phyloP scores from a whole-genome alignment of 2,888 invertebrate species.

The Erebia ligea region DNA sequence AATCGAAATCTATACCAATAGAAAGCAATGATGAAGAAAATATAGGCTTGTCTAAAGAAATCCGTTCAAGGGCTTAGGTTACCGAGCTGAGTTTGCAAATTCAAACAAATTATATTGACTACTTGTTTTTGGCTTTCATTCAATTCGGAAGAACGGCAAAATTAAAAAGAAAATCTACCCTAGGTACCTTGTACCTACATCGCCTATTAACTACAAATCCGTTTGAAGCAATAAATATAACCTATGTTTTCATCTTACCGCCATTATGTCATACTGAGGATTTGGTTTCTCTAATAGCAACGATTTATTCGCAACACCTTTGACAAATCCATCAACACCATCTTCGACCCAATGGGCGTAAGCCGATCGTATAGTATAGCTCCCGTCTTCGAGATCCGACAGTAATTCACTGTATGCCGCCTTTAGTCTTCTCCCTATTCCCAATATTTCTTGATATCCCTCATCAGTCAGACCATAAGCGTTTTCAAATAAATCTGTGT shows the following conservation, averaged over 20 bases:
- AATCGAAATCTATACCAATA: no score
- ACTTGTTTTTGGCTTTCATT: no score
- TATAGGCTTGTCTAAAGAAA: no score
- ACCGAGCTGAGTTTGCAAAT: no score
- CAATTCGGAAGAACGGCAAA: no score
- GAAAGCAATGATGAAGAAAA: no score
- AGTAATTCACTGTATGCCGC: constrained; percentile 70
- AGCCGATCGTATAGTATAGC: constrained; percentile 83
- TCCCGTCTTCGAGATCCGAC: constrained; percentile 68
- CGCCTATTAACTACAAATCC: background rate
- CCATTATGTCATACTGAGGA: constrained; percentile 44
- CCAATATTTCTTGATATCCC: constrained; percentile 85
- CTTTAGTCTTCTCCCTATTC: constrained; percentile 77
- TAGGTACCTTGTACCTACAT: background rate
- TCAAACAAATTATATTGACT: no score
- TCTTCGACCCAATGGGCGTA: constrained; percentile 79
- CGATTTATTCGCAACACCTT: constrained; percentile 65
- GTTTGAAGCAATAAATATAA: background rate
- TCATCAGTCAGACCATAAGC: constrained; percentile 58
- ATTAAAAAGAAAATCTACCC: background rate
- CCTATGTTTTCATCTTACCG: constrained; percentile 44
- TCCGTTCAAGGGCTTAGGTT: no score
- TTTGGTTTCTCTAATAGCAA: constrained; percentile 44
- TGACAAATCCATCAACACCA: constrained; percentile 85
- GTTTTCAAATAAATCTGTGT: constrained; percentile 56